Evolutionary conservation across 1,140 invertebrate genomes (phyloP).

Genomic region (Orchesella cincta): DNA sequence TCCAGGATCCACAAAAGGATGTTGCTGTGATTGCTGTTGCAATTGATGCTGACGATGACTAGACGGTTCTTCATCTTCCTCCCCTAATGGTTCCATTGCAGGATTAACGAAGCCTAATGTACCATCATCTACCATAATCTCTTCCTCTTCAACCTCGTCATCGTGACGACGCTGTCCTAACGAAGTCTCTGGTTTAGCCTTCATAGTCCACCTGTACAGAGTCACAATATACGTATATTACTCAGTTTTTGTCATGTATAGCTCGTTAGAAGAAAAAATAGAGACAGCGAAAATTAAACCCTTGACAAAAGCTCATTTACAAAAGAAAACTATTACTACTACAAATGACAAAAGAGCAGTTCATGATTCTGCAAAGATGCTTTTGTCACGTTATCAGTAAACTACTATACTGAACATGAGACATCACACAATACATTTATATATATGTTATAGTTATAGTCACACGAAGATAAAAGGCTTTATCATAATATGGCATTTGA

Average conservation of each 20-base stretch:
- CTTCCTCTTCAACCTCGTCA: slow-evolving; percentile 3
- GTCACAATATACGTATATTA: not conserved
- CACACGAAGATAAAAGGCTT: too few relatives aligned
- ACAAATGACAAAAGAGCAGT: too few relatives aligned
- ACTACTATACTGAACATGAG: too few relatives aligned
- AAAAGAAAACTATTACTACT: too few relatives aligned
- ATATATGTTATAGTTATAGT: too few relatives aligned
- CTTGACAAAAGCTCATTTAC: too few relatives aligned
- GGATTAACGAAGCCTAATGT: slow-evolving; percentile 4
- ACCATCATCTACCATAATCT: slow-evolving; percentile 8
- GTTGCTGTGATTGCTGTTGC: not conserved
- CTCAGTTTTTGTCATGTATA: too few relatives aligned
- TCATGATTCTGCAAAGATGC: too few relatives aligned
- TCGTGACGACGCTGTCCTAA: not conserved
- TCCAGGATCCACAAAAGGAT: not conserved
- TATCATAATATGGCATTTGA: not conserved
- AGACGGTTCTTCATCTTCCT: not conserved
- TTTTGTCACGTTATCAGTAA: not conserved
- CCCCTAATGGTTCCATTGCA: slow-evolving; percentile 19
- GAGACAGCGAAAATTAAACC: too few relatives aligned
- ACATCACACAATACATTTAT: too few relatives aligned
- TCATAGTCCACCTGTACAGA: slow-evolving; percentile 8
- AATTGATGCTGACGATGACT: not conserved
- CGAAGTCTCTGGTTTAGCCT: not conserved
- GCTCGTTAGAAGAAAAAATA: too few relatives aligned